Evolutionary conservation across 2,888 invertebrate species (phyloP), one percentile per base, ranked within the genome.

Genomic region (Drosophila paramelanica): DNA sequence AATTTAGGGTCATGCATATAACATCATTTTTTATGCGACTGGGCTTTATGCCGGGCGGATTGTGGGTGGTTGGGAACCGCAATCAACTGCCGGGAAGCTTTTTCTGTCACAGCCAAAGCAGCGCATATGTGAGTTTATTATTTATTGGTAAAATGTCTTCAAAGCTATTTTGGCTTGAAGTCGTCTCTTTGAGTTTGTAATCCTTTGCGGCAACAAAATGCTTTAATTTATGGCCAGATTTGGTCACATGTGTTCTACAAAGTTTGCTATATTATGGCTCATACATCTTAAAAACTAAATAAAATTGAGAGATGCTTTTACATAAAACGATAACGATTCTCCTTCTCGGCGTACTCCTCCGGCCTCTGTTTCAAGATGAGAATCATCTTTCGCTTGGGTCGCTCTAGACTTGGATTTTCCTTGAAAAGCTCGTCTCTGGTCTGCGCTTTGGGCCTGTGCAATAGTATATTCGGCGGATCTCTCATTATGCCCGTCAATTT

Each of bases 1-100:
- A 90, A 90, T 90, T 90, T 90, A 79, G 86, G 90, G 90, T 90
- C 90, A 90, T 79, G 90, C 87, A 88, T 90, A 90, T 90, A 85
- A 79, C 74, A 86, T 88, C 58, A 82, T 87, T 87, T 86, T 85
- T 78, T 87, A 88, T 89, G 59, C 62, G 53, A 20, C 61, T 66
- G 31, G 60, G n/a, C 58, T 50, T 56, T 45, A 47, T 67, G 31
- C 23, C 45, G 13, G 49, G 14, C 58, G 66, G 47, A 38, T 25
- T 45, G 17, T 49, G 53, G 39, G 59, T 39, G 62, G 65, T 42
- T 65, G 53, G 45, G 23, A 67, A 64, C 87, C 81, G 67, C 81
- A 87, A 83, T 86, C 81, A 83, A 80, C 77, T 87, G 73, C 67
- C 60, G 68, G 50, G 55, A 66, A 75, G 81, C 73, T 67, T 69